A percentile compares a stretch with the other conserved stretches of the same genome.
Evolutionary conservation across 2,888 invertebrate species (phyloP).

Genomic region (Latrodectus elegans): DNA sequence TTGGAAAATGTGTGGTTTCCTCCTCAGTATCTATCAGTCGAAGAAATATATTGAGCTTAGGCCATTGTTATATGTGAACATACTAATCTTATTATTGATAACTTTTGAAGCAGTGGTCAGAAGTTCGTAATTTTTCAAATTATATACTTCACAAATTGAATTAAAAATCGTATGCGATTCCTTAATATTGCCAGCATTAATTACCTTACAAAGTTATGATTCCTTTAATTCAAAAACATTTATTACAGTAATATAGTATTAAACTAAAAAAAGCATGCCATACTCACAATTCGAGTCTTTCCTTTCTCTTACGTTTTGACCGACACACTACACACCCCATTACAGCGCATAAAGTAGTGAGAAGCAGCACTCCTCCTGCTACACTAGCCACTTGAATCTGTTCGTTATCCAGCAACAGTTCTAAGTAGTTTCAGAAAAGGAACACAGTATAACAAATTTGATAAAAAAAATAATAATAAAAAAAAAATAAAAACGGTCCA

Average conservation of each 20-base stretch:
- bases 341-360: background rate
- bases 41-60: too few species aligned
- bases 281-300: constrained; percentile 11
- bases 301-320: background rate
- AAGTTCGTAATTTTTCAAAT: too few species aligned
- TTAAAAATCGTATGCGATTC: background rate
- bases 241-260: background rate
- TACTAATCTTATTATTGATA: too few species aligned
- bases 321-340: background rate
- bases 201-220: background rate
- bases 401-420: background rate
- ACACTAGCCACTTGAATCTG: background rate
- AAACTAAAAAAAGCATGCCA: background rate
- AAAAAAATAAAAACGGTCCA: too few species aligned
- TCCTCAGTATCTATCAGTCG: too few species aligned
- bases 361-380: background rate
- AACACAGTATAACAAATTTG: too few species aligned
- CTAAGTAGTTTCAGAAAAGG: too few species aligned
- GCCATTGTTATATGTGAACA: too few species aligned
- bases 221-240: background rate
- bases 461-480: too few species aligned
- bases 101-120: too few species aligned
- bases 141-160: background rate
- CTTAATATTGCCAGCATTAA: background rate
- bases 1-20: too few species aligned